Conservation (phyloP, 2,888 invertebrate genomes). For the Cephonodes hylas region DNA sequence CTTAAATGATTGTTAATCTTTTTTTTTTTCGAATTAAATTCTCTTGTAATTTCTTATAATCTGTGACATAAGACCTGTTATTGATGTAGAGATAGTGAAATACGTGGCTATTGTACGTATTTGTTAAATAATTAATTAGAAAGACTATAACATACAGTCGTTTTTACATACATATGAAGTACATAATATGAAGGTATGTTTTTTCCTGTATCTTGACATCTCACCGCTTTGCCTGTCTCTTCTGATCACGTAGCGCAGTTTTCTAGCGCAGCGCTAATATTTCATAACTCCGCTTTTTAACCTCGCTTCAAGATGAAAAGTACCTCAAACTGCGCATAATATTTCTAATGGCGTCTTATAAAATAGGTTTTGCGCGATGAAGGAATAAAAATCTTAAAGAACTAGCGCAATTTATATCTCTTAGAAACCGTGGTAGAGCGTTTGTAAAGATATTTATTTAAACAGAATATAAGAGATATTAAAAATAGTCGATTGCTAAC, state of each 20-base stretch:
- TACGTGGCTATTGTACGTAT: too few relatives aligned
- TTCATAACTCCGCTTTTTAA: not conserved
- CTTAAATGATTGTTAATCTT: too few relatives aligned
- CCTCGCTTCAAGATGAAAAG: not conserved
- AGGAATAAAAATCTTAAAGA: not conserved
- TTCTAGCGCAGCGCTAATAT: not conserved
- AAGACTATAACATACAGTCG: too few relatives aligned
- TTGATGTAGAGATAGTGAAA: too few relatives aligned
- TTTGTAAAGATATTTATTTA: not conserved
- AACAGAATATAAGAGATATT: too few relatives aligned
- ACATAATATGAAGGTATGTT: too few relatives aligned
- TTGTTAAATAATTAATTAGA: too few relatives aligned
- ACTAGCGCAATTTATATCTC: not conserved
- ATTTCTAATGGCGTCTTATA: not conserved
- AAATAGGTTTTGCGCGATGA: not conserved
- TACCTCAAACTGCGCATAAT: not conserved
- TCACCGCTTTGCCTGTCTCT: not conserved
- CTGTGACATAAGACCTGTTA: too few relatives aligned
- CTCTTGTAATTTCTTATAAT: too few relatives aligned
- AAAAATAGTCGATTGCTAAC: too few relatives aligned
- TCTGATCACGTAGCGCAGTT: not conserved
- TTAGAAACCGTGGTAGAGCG: not conserved
- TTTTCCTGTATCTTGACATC: not conserved
- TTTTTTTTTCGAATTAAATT: too few relatives aligned
- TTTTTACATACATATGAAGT: too few relatives aligned